Evolutionary conservation across 2,797 vertebrate species (phyloP), one percentile per base, ranked within the genome.

Genomic region (Orestias chungarensis): DNA sequence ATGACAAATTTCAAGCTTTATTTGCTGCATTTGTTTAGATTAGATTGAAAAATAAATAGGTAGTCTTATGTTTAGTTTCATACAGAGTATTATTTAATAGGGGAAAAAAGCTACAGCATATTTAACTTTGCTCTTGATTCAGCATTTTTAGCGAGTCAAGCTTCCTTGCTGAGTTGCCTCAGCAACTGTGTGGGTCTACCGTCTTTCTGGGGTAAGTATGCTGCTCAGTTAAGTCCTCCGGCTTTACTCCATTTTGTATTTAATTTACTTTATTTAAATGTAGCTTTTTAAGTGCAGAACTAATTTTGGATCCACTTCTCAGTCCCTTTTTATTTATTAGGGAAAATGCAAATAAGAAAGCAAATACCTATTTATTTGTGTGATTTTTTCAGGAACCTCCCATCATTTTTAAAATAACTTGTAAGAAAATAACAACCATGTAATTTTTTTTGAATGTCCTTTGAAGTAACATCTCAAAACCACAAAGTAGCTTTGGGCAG

Each of bases 171-270:
- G 61, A 75, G 92, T 94, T 93, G 88, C 90, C 82, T 84, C 59
- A 70, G 93, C 82, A 92, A 94, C 91, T 47, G 72, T 74, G 69
- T 72, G 83, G 82, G 68, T 83, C 73, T 84, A 31, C 82, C 68
- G 66, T 69, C 80, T 82, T 67, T 74, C 91, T 93, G 91, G 88
- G 91, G 92, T 93, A 83, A 91, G 91, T 91, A 72, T 74, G 50
- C 69, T 23, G 57, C 68, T 73, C 29, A 38, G 35, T 71, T 44
- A 40, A 42, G 40, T 64, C 27, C 18, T 52, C 1, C 54, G 50
- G 12, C 44, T 42, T n/a, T 64, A 40, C 9, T 47, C 70, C n/a
- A 66, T 35, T 29, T 40, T 43, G 17, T 66, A 9, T 31, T n/a
- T 27, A 66, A 27, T 12, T 14, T 35, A 5, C 61, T 73, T 68